Evolutionary conservation across 1,140 invertebrate species (phyloP).

Genomic region (Pseudomyrmex flavicornis): DNA sequence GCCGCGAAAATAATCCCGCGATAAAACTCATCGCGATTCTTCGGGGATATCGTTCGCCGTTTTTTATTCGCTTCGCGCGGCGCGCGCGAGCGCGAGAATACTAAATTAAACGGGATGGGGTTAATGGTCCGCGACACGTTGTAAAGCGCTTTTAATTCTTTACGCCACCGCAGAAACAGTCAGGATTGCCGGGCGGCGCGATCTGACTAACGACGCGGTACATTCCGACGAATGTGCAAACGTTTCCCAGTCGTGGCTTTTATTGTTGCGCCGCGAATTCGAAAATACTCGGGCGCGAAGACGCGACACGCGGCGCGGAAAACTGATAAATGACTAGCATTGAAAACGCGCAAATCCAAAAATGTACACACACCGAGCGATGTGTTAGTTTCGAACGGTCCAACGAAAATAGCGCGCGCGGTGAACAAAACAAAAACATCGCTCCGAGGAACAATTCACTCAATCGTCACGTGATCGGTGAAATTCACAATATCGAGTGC

Average conservation of each 20-base stretch:
- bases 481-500: slow-evolving; percentile 24
- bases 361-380: slow-evolving; percentile 5
- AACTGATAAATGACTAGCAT: slow-evolving; percentile 43
- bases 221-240: slow-evolving; percentile 21
- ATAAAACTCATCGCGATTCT: slow-evolving; percentile 58
- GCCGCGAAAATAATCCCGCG: slow-evolving; percentile 46
- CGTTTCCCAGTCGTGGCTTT: background rate
- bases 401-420: background rate
- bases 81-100: background rate
- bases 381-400: slow-evolving; percentile 39
- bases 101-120: slow-evolving; percentile 53
- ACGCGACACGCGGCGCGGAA: background rate
- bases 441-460: slow-evolving; percentile 45
- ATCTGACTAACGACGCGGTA: slow-evolving; percentile 53
- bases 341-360: slow-evolving; percentile 17
- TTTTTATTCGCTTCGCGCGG: slow-evolving; percentile 49
- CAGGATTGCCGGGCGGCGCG: slow-evolving; percentile 34
- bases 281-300: slow-evolving; percentile 3
- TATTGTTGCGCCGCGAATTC: slow-evolving; percentile 13
- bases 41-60: slow-evolving; percentile 37
- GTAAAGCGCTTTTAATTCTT: slow-evolving; percentile 62
- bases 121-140: slow-evolving; percentile 52
- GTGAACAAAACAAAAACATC: background rate
- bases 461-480: slow-evolving; percentile 7
- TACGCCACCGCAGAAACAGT: slow-evolving; percentile 38